Conservation (phyloP, 1,140 invertebrate species). For the Drosophila orosa region DNA sequence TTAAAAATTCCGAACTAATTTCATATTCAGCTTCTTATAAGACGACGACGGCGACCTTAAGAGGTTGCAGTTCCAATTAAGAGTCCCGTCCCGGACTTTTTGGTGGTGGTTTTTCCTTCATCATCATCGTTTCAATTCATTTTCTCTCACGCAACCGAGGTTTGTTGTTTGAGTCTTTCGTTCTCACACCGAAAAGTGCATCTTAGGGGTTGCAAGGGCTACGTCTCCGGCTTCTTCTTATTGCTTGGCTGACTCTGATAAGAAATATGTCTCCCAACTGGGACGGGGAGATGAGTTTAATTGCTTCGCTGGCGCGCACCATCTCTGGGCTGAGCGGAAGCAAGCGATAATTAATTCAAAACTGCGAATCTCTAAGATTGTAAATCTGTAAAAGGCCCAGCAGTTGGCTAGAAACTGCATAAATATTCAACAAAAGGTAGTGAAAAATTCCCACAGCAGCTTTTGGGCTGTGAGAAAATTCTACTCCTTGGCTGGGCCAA, state of each 20-base stretch:
- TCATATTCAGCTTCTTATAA: constrained; percentile 81
- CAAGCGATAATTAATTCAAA: constrained; percentile 78
- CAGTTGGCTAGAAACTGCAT: constrained; percentile 52
- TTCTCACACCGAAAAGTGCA: constrained; percentile 40
- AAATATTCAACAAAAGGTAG: constrained; percentile 73
- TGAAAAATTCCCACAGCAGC: constrained; percentile 59
- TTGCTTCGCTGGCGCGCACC: constrained; percentile 12
- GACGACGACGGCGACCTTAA: constrained; percentile 63
- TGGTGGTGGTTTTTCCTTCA: constrained; percentile 68
- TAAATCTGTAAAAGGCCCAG: constrained; percentile 66
- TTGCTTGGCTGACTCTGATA: constrained; percentile 66
- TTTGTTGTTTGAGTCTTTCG: constrained; percentile 77
- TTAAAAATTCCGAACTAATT: constrained; percentile 81
- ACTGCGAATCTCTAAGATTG: constrained; percentile 72
- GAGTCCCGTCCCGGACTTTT: constrained; percentile 38
- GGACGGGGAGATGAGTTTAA: constrained; percentile 34
- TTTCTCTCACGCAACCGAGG: constrained; percentile 61
- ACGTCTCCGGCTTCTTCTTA: constrained; percentile 9
- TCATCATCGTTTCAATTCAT: constrained; percentile 8
- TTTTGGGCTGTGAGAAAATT: constrained; percentile 81
- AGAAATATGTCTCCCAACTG: constrained; percentile 49
- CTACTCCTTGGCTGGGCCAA: constrained; percentile 55
- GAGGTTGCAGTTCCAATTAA: constrained; percentile 74
- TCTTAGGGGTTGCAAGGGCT: constrained; percentile 52
- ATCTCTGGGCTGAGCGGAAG: constrained; percentile 52